A percentile compares a stretch with the other conserved stretches of the same genome.
phyloP scores from a whole-genome alignment of 2,888 invertebrate genomes.

The Protonemura montana region DNA sequence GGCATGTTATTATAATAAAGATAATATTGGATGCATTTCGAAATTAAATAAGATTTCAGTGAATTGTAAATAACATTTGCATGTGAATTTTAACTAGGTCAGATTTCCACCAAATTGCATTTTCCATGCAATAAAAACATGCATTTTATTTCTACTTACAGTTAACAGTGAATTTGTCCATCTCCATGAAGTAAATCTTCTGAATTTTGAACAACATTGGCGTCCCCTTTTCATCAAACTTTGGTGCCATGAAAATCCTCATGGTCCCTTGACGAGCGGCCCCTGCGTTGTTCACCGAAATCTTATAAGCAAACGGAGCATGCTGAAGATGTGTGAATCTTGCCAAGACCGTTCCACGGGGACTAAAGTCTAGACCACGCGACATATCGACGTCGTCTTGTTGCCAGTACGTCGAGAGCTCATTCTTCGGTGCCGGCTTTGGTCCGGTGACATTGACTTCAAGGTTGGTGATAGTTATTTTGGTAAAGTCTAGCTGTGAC shows the following conservation, averaged over 20 bases:
- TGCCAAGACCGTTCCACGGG: conserved; percentile 45
- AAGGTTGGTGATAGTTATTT: conserved; percentile 41
- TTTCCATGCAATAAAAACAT: no score
- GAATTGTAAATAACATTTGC: no score
- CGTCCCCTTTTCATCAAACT: conserved; percentile 53
- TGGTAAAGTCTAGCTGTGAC: conserved; percentile 44
- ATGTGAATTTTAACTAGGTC: no score
- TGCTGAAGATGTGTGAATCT: conserved; percentile 53
- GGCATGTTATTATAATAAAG: no score
- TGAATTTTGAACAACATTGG: conserved; percentile 54
- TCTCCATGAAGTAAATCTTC: conserved; percentile 56
- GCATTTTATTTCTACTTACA: conserved; percentile 53
- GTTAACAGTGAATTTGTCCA: conserved; percentile 55
- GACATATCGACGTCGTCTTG: conserved; percentile 54
- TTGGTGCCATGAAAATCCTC: conserved; percentile 57
- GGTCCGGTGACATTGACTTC: conserved; percentile 43
- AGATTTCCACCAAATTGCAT: no score
- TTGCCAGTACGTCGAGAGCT: conserved; percentile 53
- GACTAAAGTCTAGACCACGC: conserved; percentile 55
- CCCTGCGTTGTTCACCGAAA: conserved; percentile 52
- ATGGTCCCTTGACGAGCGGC: conserved; percentile 53
- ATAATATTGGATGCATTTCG: no score
- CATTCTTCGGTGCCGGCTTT: conserved; percentile 46
- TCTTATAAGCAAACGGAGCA: conserved; percentile 52
- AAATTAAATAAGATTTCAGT: no score